Conservation (phyloP, 53 echinoderm and acorn worm species). For the Stichopus horrens region DNA sequence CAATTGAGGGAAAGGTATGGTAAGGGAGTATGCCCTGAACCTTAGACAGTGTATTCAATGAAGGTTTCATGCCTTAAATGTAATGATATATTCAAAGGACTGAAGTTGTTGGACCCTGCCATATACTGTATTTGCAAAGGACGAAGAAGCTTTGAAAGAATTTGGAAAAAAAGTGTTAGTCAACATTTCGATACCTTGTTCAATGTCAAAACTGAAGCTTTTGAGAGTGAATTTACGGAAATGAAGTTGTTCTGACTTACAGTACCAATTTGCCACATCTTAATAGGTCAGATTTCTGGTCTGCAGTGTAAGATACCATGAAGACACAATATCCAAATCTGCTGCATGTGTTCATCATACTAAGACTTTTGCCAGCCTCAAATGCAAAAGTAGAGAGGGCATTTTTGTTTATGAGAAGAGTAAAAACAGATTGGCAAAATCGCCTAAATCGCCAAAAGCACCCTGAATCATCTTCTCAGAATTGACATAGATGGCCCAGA, state of each 20-base stretch:
- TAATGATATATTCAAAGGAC: neutral
- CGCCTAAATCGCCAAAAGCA: too few relatives aligned
- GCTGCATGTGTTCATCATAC: too few relatives aligned
- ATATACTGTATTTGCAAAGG: slow-evolving; percentile 27
- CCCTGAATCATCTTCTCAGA: too few relatives aligned
- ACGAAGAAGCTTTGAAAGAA: slow-evolving; percentile 36
- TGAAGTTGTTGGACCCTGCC: slow-evolving; percentile 15
- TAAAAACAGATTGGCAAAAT: too few relatives aligned
- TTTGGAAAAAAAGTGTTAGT: slow-evolving; percentile 49
- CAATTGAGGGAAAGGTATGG: slow-evolving; percentile 19
- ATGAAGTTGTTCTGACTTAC: slow-evolving; percentile 50
- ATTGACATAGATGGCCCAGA: too few relatives aligned
- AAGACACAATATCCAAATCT: too few relatives aligned
- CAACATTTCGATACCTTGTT: slow-evolving; percentile 21
- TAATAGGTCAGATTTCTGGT: neutral
- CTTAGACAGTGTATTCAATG: slow-evolving; percentile 20
- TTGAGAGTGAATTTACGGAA: slow-evolving; percentile 35
- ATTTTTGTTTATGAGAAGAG: too few relatives aligned
- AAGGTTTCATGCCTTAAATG: neutral
- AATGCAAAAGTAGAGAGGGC: too few relatives aligned
- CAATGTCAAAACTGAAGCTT: slow-evolving; percentile 37
- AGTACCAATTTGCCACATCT: slow-evolving; percentile 2
- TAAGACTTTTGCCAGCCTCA: too few relatives aligned
- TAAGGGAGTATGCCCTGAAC: slow-evolving; percentile 3
- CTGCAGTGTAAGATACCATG: too few relatives aligned